Evolutionary conservation across 2,113 vertebrate genomes (phyloP).

Genomic region (Oxyura jamaicensis): DNA sequence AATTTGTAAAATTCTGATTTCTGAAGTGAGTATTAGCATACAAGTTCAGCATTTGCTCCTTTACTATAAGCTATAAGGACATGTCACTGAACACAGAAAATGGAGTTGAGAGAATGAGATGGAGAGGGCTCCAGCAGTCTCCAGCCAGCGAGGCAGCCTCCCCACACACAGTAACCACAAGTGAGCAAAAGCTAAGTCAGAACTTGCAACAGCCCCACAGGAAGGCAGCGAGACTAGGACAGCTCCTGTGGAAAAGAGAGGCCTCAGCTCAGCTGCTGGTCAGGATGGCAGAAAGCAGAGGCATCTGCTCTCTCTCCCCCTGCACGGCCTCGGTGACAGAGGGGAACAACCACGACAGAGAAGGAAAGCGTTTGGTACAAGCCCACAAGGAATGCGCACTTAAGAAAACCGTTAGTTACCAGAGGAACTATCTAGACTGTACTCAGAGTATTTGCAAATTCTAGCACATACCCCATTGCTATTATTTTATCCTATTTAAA

Average conservation of each 20-base stretch:
- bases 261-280: background rate
- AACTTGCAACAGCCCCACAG: background rate
- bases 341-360: background rate
- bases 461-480: background rate
- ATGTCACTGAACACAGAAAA: background rate
- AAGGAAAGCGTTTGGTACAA: background rate
- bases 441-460: background rate
- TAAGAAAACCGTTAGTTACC: background rate
- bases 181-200: accelerated
- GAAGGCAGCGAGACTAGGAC: background rate
- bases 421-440: background rate
- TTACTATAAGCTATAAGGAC: background rate
- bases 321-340: background rate
- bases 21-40: background rate
- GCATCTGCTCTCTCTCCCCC: background rate
- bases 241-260: background rate
- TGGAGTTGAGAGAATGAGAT: background rate
- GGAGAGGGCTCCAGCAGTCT: background rate
- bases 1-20: background rate
- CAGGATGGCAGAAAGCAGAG: background rate
- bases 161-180: background rate
- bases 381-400: background rate
- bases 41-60: background rate
- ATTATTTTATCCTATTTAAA: slow-evolving; percentile 1
- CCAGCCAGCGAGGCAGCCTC: background rate